Percentiles rank a stretch among this genome's conserved stretches.
phyloP scores from a whole-genome alignment of 2,888 invertebrate species.

The Molanna angustata region DNA sequence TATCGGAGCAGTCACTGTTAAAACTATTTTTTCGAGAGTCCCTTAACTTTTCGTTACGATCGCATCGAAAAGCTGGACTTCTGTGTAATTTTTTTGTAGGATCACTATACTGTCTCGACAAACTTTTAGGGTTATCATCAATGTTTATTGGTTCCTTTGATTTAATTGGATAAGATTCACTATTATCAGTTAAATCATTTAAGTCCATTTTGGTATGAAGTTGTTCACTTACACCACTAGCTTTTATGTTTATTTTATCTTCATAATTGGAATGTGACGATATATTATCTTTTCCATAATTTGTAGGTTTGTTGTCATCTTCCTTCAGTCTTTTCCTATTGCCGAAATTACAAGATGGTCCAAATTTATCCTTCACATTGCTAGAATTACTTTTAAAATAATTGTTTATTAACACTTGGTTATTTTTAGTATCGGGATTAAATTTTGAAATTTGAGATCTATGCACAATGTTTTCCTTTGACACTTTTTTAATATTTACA shows the following conservation, averaged over 20 bases:
- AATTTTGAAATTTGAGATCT: slow-evolving; percentile 9
- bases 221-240: too few relatives aligned
- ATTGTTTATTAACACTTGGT: background rate
- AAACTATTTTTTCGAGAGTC: slow-evolving; percentile 41
- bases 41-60: slow-evolving; percentile 45
- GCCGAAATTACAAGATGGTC: slow-evolving; percentile 27
- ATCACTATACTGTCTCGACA: slow-evolving; percentile 51
- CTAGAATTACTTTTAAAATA: background rate
- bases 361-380: slow-evolving; percentile 22
- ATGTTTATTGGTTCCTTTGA: too few relatives aligned
- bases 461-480: slow-evolving; percentile 34
- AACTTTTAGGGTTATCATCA: too few relatives aligned
- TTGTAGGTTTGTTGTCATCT: slow-evolving; percentile 5
- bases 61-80: slow-evolving; percentile 59
- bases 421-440: background rate
- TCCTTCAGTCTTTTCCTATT: slow-evolving; percentile 31
- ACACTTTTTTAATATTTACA: slow-evolving; percentile 12
- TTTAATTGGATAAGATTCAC: too few relatives aligned
- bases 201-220: too few relatives aligned
- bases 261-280: too few relatives aligned
- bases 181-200: too few relatives aligned
- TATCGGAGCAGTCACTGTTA: slow-evolving; percentile 19
- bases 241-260: too few relatives aligned
- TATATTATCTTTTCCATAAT: too few relatives aligned
- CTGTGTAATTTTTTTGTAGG: slow-evolving; percentile 57